Percentiles rank a stretch among this genome's conserved stretches.
phyloP scores from a whole-genome alignment of 2,797 vertebrate species.

The Muscicapa comitata region DNA sequence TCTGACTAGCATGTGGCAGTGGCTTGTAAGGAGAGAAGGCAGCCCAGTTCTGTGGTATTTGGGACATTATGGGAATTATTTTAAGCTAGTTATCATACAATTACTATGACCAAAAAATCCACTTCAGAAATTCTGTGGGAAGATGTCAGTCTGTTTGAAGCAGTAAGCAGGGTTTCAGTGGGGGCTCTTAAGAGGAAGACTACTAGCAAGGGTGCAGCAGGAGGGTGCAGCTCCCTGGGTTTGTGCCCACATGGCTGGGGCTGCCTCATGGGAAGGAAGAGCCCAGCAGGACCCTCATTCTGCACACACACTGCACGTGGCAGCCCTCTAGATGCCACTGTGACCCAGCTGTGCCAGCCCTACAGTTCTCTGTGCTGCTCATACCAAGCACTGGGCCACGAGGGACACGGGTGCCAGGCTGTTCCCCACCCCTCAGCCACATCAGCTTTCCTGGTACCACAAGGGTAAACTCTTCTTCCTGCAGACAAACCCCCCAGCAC shows the following conservation, averaged over 20 bases:
- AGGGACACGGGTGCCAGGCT: neutral
- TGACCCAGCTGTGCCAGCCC: conserved; percentile 18
- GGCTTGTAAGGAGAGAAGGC: neutral
- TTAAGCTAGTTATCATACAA: neutral
- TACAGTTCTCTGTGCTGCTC: neutral
- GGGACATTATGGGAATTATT: neutral
- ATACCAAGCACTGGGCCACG: neutral
- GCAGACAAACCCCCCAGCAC: neutral
- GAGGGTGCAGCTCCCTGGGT: neutral
- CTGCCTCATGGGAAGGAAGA: neutral
- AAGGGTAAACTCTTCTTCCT: neutral
- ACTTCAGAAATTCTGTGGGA: neutral
- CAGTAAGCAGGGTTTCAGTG: neutral
- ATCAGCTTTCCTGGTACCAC: neutral
- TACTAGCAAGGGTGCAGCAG: rapidly evolving
- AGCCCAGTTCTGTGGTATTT: neutral
- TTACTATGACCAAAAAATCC: neutral
- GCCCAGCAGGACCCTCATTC: neutral
- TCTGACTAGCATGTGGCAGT: neutral
- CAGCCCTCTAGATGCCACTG: conserved; percentile 68
- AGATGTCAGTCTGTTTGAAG: neutral
- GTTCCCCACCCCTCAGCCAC: neutral
- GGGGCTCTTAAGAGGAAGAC: neutral
- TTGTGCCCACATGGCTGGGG: neutral
- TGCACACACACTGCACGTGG: neutral